These are phyloP conservation scores for Tringa solitaria DNA, from an alignment of 2,113 vertebrate species.

Conservation along the genomic window DNA sequence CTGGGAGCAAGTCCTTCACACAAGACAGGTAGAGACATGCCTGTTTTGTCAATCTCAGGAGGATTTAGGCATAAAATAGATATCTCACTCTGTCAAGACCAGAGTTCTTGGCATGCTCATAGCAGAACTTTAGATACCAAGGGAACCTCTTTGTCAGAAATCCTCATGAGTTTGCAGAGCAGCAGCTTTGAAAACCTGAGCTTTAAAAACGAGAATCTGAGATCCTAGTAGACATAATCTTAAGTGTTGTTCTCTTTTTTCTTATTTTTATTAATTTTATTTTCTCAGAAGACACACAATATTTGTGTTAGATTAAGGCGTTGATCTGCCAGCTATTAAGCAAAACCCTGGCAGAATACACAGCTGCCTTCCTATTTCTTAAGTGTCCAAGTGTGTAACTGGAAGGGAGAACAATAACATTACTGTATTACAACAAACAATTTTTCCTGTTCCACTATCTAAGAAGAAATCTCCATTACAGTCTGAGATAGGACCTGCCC, in stretches of 20 bases:
- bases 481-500: not conserved
- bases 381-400: not conserved
- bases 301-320: not conserved
- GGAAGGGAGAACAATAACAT: not conserved
- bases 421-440: not conserved
- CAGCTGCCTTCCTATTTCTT: not conserved
- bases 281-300: not conserved
- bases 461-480: not conserved
- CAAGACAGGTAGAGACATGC: slow-evolving; percentile 9
- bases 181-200: not conserved
- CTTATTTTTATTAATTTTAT: not conserved
- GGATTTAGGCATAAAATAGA: slow-evolving; percentile 43
- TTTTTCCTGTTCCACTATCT: not conserved
- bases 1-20: slow-evolving; percentile 42
- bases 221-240: not conserved
- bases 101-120: not conserved
- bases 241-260: not conserved
- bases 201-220: not conserved
- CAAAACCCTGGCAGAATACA: not conserved
- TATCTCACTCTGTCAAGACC: slow-evolving; percentile 16
- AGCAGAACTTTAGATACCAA: slow-evolving; percentile 6
- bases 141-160: not conserved
- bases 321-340: not conserved
- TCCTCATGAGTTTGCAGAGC: not conserved
- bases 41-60: not conserved